Base-by-base conservation (phyloP, 2,888 invertebrate species). In the Encarsia formosa region DNA sequence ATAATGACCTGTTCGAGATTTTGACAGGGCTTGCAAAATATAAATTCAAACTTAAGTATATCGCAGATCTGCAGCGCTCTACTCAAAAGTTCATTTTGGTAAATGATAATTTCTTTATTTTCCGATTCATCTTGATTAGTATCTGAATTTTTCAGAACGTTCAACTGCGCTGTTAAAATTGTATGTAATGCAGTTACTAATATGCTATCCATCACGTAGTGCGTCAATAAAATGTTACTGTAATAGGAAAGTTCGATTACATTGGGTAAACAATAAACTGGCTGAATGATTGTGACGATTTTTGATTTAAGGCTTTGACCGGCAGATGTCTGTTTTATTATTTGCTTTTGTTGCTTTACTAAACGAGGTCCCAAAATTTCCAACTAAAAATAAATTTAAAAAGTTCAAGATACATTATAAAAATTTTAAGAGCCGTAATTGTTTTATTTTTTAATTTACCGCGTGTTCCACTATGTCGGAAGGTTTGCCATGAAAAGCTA, bases 161-260 rank as follows among this genome's bases (percentile, higher is more conserved):
- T 65, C 18, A 68, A 60, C 35, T 65, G 62, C 2, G 64, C 61
- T 72, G 66, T 58, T 67, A 78, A 54, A 38, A 73, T 66, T 16
- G 75, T 69, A 55, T 82, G 81, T 49, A 88, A 67, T 0, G 86
- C 83, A 2, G 85, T 83, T 4, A 83, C 85, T 84, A 94, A 74
- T 53, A 92, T 82, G 47, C 93, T 88, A 61, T 91, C 87, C 61
- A 93, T 75, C 4, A 88, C 84, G 75, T 88, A 95, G 69, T 90
- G 86, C 13, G 88, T 83, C 2, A 87, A 80, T 44, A 93, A 77
- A 35, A 86, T 81, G 72, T 92, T 94, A 58, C 89, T 86, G 75
- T 95, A 95, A 75, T 95, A 96, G 0, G 88, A 80, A 46, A 96
- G 78, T 70, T 95, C 93, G 56, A 96, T 85, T 13, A 90, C 81